These are phyloP conservation scores for Drosophila repletoides DNA, from an alignment of 1,140 invertebrate species.

Conservation along the genomic window DNA sequence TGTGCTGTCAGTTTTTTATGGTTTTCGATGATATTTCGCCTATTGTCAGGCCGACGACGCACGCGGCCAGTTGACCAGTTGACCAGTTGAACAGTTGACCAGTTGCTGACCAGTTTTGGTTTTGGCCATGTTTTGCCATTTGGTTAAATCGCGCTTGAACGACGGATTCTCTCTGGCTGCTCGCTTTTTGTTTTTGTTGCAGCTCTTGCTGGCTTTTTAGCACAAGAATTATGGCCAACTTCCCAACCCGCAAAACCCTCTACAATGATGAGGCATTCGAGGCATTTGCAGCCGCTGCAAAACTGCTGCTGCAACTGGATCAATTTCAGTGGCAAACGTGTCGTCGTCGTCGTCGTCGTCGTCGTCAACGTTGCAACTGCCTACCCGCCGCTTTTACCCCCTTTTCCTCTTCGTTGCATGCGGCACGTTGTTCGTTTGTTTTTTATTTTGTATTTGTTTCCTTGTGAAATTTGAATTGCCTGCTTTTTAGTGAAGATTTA, in stretches of 20 bases:
- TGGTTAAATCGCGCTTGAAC: slow-evolving; percentile 63
- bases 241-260: background rate
- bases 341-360: slow-evolving; percentile 57
- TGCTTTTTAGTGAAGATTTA: slow-evolving; percentile 80
- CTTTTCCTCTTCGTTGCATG: background rate
- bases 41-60: slow-evolving; percentile 73
- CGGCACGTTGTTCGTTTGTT: slow-evolving; percentile 22
- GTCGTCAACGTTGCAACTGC: slow-evolving; percentile 47
- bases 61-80: slow-evolving; percentile 48
- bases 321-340: slow-evolving; percentile 76
- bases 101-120: slow-evolving; percentile 29
- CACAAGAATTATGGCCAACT: slow-evolving; percentile 73
- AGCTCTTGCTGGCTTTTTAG: slow-evolving; percentile 62
- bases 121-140: slow-evolving; percentile 58
- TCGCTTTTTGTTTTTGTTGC: slow-evolving; percentile 47
- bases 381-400: background rate
- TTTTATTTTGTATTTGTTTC: slow-evolving; percentile 19
- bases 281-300: slow-evolving; percentile 55
- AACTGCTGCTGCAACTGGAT: slow-evolving; percentile 71
- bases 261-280: slow-evolving; percentile 68
- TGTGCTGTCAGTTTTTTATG: slow-evolving; percentile 82
- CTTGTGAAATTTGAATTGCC: slow-evolving; percentile 77
- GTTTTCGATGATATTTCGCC: slow-evolving; percentile 82
- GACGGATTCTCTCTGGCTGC: slow-evolving; percentile 21
- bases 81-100: slow-evolving; percentile 28